These are phyloP conservation scores for Phymorhynchus buccinoides DNA, from an alignment of 1,140 invertebrate genomes.

Conservation along the genomic window DNA sequence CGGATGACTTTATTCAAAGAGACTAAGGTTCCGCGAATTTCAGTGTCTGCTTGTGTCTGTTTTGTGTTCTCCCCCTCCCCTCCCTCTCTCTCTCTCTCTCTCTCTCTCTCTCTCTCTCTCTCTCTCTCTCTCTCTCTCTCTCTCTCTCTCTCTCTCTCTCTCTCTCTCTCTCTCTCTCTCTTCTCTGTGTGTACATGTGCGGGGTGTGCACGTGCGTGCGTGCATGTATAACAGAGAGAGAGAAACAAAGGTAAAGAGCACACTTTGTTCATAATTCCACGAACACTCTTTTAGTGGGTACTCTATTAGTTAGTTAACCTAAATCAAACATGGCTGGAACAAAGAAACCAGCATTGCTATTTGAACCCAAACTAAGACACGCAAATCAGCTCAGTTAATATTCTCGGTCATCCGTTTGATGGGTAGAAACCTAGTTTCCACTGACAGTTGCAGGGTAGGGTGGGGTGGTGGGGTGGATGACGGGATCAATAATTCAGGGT, in stretches of 20 bases:
- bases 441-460: background rate
- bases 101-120: too few relatives aligned
- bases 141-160: slow-evolving; percentile 4
- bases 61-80: too few relatives aligned
- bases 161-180: background rate
- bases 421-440: background rate
- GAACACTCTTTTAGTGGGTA: background rate
- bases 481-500: background rate
- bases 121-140: background rate
- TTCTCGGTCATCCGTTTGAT: background rate
- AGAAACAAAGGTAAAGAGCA: background rate
- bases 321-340: background rate
- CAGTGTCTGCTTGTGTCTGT: too few relatives aligned
- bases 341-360: background rate
- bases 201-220: background rate
- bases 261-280: background rate
- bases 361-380: background rate
- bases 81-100: too few relatives aligned
- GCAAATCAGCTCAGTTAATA: background rate
- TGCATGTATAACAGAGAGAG: background rate
- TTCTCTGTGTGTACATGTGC: background rate
- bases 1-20: too few relatives aligned
- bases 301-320: background rate
- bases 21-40: too few relatives aligned
- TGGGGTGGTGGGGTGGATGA: background rate